A percentile compares a stretch with the other conserved stretches of the same genome.
Conservation (phyloP, 2,113 vertebrate species). For the Neodon shergylaensis region DNA sequence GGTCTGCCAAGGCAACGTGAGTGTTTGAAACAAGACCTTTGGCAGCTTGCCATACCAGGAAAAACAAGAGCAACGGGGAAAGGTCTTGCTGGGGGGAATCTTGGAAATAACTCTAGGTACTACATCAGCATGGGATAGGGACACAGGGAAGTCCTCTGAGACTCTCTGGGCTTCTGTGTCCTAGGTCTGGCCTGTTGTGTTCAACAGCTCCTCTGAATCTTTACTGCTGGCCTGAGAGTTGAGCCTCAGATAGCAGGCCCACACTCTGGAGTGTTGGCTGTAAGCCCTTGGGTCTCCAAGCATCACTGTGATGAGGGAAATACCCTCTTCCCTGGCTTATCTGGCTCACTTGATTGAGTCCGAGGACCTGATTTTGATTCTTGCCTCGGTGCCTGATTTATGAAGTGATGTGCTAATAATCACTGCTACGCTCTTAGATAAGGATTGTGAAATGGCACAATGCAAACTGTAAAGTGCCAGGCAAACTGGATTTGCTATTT, state of each 20-base stretch:
- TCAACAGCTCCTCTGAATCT: not conserved
- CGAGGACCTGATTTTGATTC: not conserved
- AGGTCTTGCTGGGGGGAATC: not conserved
- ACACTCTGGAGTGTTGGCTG: not conserved
- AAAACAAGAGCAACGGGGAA: not conserved
- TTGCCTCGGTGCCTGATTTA: not conserved
- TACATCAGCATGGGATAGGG: not conserved
- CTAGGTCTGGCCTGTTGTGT: not conserved
- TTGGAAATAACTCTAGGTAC: not conserved
- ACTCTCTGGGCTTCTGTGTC: not conserved
- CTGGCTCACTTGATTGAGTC: not conserved
- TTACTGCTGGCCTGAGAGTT: not conserved
- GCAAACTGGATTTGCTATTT: not conserved
- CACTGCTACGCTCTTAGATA: not conserved
- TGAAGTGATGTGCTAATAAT: not conserved
- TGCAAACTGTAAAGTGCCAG: not conserved
- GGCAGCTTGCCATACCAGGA: not conserved
- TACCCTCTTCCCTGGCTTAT: not conserved
- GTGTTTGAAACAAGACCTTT: not conserved
- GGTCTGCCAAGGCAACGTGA: not conserved
- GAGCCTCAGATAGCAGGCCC: not conserved
- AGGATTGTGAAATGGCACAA: not conserved
- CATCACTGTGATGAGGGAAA: not conserved
- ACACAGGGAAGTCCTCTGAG: not conserved
- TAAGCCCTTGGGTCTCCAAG: not conserved